Evolutionary conservation across 2,797 vertebrate species (phyloP).

Genomic region (Gallinago stenura): DNA sequence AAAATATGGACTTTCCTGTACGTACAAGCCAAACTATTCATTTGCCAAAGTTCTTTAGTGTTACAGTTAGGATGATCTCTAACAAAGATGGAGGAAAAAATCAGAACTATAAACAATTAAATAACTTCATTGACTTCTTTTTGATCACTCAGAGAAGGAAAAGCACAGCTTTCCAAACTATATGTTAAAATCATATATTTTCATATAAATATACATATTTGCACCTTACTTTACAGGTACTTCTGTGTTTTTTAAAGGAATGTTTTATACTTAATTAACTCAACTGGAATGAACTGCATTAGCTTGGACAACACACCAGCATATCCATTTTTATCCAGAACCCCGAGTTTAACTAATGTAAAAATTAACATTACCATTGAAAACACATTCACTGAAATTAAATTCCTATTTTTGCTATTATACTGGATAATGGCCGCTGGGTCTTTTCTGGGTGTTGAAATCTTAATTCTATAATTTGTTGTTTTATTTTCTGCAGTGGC

Average conservation of each 20-base stretch:
- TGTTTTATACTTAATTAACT: not conserved
- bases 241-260: not conserved
- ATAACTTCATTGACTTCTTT: not conserved
- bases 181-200: not conserved
- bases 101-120: not conserved
- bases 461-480: not conserved
- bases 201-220: not conserved
- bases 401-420: not conserved
- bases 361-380: not conserved
- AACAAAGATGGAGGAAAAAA: not conserved
- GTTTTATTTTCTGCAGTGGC: not conserved
- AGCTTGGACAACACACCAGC: not conserved
- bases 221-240: not conserved
- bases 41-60: not conserved
- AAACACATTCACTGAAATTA: not conserved
- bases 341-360: not conserved
- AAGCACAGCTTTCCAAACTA: not conserved
- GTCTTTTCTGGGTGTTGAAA: not conserved
- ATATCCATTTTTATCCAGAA: not conserved
- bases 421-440: not conserved
- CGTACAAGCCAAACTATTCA: not conserved
- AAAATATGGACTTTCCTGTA: not conserved
- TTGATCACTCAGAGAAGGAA: not conserved
- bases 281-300: not conserved
- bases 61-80: not conserved